Base-by-base conservation (phyloP, 2,113 vertebrate species). In the Hippocampus barbouri region DNA sequence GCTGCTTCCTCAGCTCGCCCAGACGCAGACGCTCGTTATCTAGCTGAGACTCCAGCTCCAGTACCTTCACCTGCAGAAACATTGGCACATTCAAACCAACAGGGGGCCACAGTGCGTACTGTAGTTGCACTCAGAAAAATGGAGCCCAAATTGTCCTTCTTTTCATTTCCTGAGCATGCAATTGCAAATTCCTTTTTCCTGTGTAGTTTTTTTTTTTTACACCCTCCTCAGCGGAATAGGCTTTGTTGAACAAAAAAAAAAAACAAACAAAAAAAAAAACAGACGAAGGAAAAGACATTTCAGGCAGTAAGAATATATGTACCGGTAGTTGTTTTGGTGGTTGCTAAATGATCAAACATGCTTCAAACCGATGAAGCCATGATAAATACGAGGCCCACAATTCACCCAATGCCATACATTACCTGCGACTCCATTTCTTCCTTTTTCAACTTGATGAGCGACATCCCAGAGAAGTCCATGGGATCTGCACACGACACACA, bases 391-490 rank as follows among this genome's bases (percentile, higher is more conserved):
- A n/a, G 9, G 8, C 53, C 53, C 21, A 56, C 9, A n/a, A 56
- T 56, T n/a, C 2, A 54, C 20, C 7, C 34, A 15, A 8, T 2
- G 6, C 59, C 27, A 38, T 8, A 54, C 53, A 1, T 69, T 69
- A 95, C 97, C 94, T 99, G 97, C 0, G 95, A 94, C 83, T 99
- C 97, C 93, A 99, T 98, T 87, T 99, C 97, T 68, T 99, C 95
- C 79, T 93, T 98, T 87, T 91, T 96, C 70, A 99, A 87, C 82
- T 98, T 98, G 86, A 98, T 98, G 51, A 98, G 93, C 3, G 97
- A 98, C 93, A 99, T 86, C 54, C 97, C 96, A 0, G 97, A 98
- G 78, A 99, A 99, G 85, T 99, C 97, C 96, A 98, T 97, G 45
- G 95, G 94, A 68, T 97, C 97, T 99, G 79, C 21, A 78, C 18